Base-by-base conservation (phyloP, 2,888 invertebrate species). In the Troides oblongomaculatus region DNA sequence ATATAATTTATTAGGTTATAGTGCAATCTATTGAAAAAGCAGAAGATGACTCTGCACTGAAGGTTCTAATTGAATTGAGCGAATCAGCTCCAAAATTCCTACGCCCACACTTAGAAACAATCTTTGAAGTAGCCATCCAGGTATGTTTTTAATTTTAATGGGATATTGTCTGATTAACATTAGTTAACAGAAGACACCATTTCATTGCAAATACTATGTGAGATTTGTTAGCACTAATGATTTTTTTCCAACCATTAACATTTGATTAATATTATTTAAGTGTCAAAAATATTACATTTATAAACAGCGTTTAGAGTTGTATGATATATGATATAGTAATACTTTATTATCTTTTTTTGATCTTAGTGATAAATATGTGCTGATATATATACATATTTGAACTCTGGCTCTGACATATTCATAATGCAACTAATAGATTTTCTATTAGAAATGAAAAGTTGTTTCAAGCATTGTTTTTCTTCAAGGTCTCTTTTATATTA, bases 31-130 rank as follows among this genome's bases (percentile, higher is more conserved):
- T 98, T 68, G 96, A 96, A 77, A 95, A 95, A 73, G 95, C 95
- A 76, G 96, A 97, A 39, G 98, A 99, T 83, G 99, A 99, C 83
- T 95, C 97, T 43, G 93, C 99, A 50, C 88, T 99, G 46, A 99
- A 99, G 90, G 95, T 98, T 75, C 93, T 99, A 57, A 98, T 99
- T 74, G 99, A 99, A 81, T 89, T 99, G 80, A 97, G 98, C 0
- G 99, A 99, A 88, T 95, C 96, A 70, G 95, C 97, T 10, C 99
- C 99, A 0, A 99, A 99, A 89, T 98, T 96, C 85, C 93, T 99
- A 71, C 94, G 99, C 74, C 95, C 97, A 6, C 98, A 99, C 82
- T 87, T 99, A 70, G 96, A 97, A 77, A 93, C 94, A 21, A 96
- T 99, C 77, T 96, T 99, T 84, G 96, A 97, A 79, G 94, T 99